A percentile compares a stretch with the other conserved stretches of the same genome.
These are phyloP conservation scores for Ommatoiulus sabulosus DNA, from an alignment of 2,888 invertebrate genomes.

Conservation along the genomic window DNA sequence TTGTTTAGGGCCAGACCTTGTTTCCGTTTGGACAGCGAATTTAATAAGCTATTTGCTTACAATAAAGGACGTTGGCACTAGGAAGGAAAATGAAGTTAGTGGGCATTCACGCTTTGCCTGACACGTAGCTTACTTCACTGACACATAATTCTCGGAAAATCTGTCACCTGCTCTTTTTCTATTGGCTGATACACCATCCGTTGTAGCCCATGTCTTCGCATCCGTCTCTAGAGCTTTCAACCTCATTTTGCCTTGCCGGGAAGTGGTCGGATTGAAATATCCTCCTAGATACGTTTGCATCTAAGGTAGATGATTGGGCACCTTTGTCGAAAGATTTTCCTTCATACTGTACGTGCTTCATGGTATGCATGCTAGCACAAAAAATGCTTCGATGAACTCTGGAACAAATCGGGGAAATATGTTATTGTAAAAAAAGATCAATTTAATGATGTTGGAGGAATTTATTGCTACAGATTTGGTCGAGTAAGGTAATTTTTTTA, in stretches of 20 bases:
- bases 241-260: not conserved
- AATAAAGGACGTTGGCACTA: not conserved
- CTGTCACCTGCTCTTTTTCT: slow-evolving; percentile 9
- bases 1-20: not conserved
- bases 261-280: not conserved
- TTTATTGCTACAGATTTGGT: too few species aligned
- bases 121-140: slow-evolving; percentile 12
- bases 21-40: slow-evolving; percentile 12
- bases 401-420: not conserved
- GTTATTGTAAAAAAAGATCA: too few species aligned
- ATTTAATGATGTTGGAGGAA: too few species aligned
- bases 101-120: slow-evolving; percentile 7
- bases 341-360: not conserved
- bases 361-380: not conserved
- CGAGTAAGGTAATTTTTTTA: too few species aligned
- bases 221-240: not conserved
- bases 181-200: slow-evolving; percentile 8
- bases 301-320: not conserved
- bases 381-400: not conserved
- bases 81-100: slow-evolving; percentile 6
- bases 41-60: slow-evolving; percentile 19
- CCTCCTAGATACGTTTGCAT: not conserved
- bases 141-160: slow-evolving; percentile 5
- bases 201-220: not conserved
- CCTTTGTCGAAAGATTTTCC: not conserved